phyloP scores from a whole-genome alignment of 2,797 vertebrate species.

The Sebastes kiyomatsui region DNA sequence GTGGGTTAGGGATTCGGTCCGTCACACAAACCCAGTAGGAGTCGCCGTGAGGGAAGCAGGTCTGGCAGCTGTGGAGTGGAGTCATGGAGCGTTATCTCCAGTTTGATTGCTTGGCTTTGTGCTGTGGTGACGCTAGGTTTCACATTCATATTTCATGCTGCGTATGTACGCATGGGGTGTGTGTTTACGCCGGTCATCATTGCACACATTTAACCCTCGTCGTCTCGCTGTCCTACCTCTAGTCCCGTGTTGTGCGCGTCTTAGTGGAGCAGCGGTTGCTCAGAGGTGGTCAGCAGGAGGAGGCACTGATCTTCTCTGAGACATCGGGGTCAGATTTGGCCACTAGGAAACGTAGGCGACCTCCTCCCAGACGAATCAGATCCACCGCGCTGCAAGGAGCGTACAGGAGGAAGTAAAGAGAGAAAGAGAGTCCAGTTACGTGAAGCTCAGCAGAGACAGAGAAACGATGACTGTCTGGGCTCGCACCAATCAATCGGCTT shows the following conservation, averaged over 20 bases:
- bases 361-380: slow-evolving; percentile 92
- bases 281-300: slow-evolving; percentile 83
- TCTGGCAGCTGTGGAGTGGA: slow-evolving; percentile 35
- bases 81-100: slow-evolving; percentile 16
- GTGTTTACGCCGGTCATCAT: slow-evolving; percentile 10
- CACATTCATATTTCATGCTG: slow-evolving; percentile 49
- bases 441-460: slow-evolving; percentile 63
- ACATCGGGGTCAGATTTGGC: slow-evolving; percentile 93
- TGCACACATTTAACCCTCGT: neutral
- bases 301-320: slow-evolving; percentile 92
- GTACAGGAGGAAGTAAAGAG: neutral
- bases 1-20: slow-evolving; percentile 29
- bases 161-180: neutral
- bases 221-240: neutral
- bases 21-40: slow-evolving; percentile 36
- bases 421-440: slow-evolving; percentile 59
- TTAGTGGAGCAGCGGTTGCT: neutral
- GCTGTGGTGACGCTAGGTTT: slow-evolving; percentile 34
- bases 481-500: slow-evolving; percentile 31
- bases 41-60: slow-evolving; percentile 20
- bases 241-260: neutral
- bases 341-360: slow-evolving; percentile 91
- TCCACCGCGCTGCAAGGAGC: slow-evolving; percentile 88
- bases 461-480: slow-evolving; percentile 30
- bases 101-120: slow-evolving; percentile 51